These are phyloP conservation scores for Helogale parvula DNA, from an alignment of 2,113 vertebrate species.

Conservation along the genomic window DNA sequence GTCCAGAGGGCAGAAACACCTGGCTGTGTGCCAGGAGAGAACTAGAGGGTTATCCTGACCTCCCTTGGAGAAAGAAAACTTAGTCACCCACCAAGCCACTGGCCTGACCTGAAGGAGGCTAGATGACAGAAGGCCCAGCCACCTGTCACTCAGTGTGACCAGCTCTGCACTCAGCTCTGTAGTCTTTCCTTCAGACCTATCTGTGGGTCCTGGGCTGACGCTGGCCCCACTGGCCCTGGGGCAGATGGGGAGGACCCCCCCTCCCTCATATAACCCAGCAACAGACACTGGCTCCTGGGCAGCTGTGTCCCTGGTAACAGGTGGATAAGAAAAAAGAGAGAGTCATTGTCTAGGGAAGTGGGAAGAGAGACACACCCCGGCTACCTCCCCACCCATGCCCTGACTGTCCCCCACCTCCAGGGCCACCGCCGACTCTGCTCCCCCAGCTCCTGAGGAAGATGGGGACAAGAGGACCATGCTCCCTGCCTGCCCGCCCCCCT, in stretches of 20 bases:
- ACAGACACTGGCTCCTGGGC: neutral
- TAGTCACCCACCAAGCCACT: neutral
- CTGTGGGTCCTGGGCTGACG: neutral
- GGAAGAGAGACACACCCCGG: neutral
- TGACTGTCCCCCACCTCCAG: slow-evolving; percentile 52
- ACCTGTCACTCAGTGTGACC: neutral
- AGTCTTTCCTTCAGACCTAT: neutral
- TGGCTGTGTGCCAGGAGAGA: neutral
- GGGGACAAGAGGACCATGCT: slow-evolving; percentile 64
- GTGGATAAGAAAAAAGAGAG: neutral
- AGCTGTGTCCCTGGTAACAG: neutral
- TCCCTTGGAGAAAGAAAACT: neutral
- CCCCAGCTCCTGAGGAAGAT: slow-evolving; percentile 75
- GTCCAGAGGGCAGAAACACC: no score
- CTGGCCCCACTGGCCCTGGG: neutral
- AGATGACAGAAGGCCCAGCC: neutral
- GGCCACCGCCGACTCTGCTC: slow-evolving; percentile 50
- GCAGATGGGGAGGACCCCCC: neutral
- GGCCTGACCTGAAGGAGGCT: neutral
- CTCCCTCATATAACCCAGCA: neutral
- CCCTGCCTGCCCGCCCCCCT: slow-evolving; percentile 37
- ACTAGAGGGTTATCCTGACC: neutral
- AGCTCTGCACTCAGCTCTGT: neutral
- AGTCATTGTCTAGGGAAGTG: neutral
- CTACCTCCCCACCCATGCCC: neutral